Base-by-base conservation (phyloP, 2,113 vertebrate genomes). In the Apteryx owenii region DNA sequence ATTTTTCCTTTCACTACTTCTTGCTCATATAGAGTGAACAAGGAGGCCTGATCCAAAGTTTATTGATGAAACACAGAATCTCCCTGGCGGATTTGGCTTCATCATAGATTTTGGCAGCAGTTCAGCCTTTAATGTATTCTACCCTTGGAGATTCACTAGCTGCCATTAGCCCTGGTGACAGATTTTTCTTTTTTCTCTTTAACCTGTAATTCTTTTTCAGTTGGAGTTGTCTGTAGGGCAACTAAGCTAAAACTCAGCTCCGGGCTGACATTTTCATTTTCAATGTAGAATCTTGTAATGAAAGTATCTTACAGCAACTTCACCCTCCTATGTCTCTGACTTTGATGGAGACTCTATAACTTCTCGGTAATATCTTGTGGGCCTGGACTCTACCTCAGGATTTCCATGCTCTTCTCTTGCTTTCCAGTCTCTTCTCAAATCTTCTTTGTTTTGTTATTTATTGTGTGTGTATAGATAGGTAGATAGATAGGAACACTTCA, bases 231-330 rank as follows among this genome's bases (percentile, higher is more conserved):
- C 75, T 89, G 62, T 64, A 70, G 64, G 51, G 42, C 95, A 89
- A 85, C 84, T 46, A 88, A 95, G 78, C 89, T 95, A 95, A 40
- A 54, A 29, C 58, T 80, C 81, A 2, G 3, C 75, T 91, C 71
- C 71, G 28, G 62, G 68, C 33, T 88, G 78, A 36, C 33, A 62
- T 94, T 95, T 95, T 88, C 48, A 62, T 92, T 92, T 89, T 61
- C 71, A 94, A 71, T 26, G 14, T 42, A 85, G 77, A 88, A 46
- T 82, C 53, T 79, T 61, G 61, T 58, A 61, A 76, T 50, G 58
- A 85, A 89, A 91, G 46, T 28, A 54, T 25, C n/a, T 80, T 66
- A 77, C 20, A 89, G 53, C 0, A 0, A 21, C 70, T 69, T 95
- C 33, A 90, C 29, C 20, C 44, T 79, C 20, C 53, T 51, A 5